Base-by-base conservation (phyloP, 1,140 invertebrate genomes). In the Monomorium pharaonis region DNA sequence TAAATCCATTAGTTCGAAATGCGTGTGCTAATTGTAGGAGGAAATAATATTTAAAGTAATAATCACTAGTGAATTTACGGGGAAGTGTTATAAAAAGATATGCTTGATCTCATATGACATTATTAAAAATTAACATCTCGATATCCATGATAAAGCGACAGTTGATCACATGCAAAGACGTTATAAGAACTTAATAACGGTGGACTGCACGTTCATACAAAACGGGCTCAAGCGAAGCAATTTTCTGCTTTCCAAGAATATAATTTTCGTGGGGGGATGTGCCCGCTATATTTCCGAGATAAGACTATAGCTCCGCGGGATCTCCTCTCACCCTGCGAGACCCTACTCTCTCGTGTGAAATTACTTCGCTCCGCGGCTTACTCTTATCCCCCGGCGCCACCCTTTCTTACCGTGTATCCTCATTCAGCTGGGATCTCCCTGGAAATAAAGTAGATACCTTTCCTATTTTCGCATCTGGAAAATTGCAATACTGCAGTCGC, bases 361-460 rank as follows among this genome's bases (percentile, higher is more conserved):
- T 95, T 95, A 95, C 94, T 95, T 94, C 90, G 94, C 94, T 93
- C 87, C 93, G 94, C 93, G 94, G 94, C 94, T 95, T 95, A 94
- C 93, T 92, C 92, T 91, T 92, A 93, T 93, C 91, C 93, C 92
- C 91, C 92, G 80, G 63, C 84, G 85, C 86, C 89, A 85, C 91
- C 89, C 91, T 91, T 93, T 93, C 90, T 56, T 87, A 88, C 89
- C 92, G 93, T 94, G 93, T 94, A 94, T 95, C 93, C 94, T 94
- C 93, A 92, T 94, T 94, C 94, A 88, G 91, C 80, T 81, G 89
- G 92, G 93, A 95, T 94, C 91, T 93, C 87, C 91, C 88, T 92
- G 92, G 88, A 94, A 95, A 95, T 95, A 95, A 95, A 95, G 94
- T 94, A 93, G 92, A 94, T 94, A 94, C 92, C 93, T 93, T 93